Conservation (phyloP, 2,113 vertebrate genomes). For the Protobothrops mucrosquamatus region DNA sequence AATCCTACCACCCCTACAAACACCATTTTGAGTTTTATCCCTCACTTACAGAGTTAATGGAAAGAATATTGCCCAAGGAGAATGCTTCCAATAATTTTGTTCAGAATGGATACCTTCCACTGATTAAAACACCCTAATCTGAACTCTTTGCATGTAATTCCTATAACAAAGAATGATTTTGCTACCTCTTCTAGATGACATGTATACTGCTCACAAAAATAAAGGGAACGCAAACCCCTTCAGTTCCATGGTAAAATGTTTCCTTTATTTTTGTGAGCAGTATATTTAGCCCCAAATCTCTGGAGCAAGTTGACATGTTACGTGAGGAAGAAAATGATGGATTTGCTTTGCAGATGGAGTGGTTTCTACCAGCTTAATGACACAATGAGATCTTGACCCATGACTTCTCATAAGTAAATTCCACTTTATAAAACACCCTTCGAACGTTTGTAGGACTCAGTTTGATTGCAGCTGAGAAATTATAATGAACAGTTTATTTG, state of each 20-base stretch:
- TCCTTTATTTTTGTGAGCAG: too few relatives aligned
- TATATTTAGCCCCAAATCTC: neutral
- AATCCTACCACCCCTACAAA: neutral
- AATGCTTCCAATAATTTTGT: neutral
- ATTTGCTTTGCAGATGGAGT: neutral
- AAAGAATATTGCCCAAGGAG: neutral
- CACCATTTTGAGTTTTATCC: neutral
- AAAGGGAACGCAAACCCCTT: too few relatives aligned
- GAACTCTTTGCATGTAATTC: neutral
- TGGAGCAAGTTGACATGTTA: neutral
- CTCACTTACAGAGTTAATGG: neutral
- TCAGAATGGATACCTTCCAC: neutral
- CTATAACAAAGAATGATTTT: neutral
- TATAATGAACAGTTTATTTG: neutral
- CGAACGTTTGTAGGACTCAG: neutral
- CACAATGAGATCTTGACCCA: neutral
- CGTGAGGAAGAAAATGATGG: neutral
- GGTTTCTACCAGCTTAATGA: neutral
- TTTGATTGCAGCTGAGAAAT: neutral
- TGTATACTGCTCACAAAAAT: too few relatives aligned
- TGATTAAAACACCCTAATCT: neutral
- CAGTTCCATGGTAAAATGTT: too few relatives aligned
- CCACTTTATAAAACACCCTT: neutral
- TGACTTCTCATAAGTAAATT: neutral
- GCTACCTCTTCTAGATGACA: neutral